Conservation (phyloP, 1,140 invertebrate genomes). For the Matsumurasca onukii region DNA sequence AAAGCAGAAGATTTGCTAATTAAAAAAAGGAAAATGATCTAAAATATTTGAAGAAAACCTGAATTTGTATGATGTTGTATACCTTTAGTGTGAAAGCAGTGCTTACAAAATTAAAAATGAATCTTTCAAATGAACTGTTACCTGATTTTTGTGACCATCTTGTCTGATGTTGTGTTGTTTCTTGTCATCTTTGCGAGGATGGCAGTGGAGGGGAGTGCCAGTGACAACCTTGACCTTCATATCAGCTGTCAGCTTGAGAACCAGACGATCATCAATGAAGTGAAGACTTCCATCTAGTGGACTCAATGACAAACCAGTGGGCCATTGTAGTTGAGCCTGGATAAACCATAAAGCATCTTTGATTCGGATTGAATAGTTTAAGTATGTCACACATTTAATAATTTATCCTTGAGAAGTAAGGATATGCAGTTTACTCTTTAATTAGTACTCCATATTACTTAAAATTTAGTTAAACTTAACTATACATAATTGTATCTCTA, state of each 20-base stretch:
- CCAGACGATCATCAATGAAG: constrained; percentile 92
- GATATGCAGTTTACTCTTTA: too few relatives aligned
- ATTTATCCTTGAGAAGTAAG: too few relatives aligned
- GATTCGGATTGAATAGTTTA: neutral
- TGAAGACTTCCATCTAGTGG: constrained; percentile 92
- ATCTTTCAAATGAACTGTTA: neutral
- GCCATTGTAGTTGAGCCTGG: constrained; percentile 92
- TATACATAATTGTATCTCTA: too few relatives aligned
- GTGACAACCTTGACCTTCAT: constrained; percentile 89
- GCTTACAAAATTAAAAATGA: constrained; percentile 4
- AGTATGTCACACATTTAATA: neutral
- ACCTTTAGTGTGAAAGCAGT: neutral
- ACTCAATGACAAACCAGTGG: constrained; percentile 88
- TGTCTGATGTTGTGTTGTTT: constrained; percentile 47
- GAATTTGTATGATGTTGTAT: neutral
- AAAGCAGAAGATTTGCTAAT: neutral
- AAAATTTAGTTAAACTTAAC: too few relatives aligned
- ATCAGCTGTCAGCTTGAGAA: constrained; percentile 88
- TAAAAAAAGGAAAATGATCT: neutral
- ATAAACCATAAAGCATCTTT: too few relatives aligned
- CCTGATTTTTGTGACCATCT: constrained; percentile 44
- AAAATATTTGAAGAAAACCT: too few relatives aligned
- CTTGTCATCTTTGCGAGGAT: constrained; percentile 50
- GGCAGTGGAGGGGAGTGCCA: constrained; percentile 87
- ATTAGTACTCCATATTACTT: too few relatives aligned